Conservation (phyloP, 2,797 vertebrate species). For the Cuniculus paca region DNA sequence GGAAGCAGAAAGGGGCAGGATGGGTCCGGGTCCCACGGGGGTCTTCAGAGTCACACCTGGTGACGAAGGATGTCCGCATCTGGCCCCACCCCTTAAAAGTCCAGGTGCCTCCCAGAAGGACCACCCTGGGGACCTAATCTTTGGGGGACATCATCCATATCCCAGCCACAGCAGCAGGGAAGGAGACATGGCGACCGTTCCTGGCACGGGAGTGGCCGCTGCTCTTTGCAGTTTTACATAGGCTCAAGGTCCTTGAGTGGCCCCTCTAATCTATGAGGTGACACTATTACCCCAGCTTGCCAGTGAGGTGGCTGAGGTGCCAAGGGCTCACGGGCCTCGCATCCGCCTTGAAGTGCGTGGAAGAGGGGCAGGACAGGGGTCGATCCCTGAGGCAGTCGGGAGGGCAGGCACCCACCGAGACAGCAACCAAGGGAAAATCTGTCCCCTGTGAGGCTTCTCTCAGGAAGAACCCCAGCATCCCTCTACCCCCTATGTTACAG, state of each 20-base stretch:
- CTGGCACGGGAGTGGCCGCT: accelerated
- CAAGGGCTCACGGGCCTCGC: not conserved
- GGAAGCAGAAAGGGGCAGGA: not conserved
- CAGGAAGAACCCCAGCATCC: not conserved
- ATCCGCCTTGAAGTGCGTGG: not conserved
- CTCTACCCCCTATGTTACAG: not conserved
- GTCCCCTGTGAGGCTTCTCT: not conserved
- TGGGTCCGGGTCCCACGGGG: not conserved
- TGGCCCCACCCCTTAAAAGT: not conserved
- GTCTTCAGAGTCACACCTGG: not conserved
- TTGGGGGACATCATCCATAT: no score
- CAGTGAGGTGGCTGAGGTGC: not conserved
- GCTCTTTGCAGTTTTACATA: not conserved
- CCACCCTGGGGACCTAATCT: not conserved
- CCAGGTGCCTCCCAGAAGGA: not conserved
- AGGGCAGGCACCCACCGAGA: not conserved
- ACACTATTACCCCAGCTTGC: not conserved
- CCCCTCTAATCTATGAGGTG: accelerated
- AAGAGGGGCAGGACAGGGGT: no score
- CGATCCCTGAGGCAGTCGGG: not conserved
- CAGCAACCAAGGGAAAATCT: not conserved
- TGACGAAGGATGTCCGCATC: not conserved
- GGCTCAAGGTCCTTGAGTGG: accelerated
- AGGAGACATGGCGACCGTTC: accelerated
- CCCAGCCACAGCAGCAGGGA: not conserved